Evolutionary conservation across 1,140 invertebrate species (phyloP), one percentile per base, ranked within the genome.

Genomic region (Bombus terrestris): DNA sequence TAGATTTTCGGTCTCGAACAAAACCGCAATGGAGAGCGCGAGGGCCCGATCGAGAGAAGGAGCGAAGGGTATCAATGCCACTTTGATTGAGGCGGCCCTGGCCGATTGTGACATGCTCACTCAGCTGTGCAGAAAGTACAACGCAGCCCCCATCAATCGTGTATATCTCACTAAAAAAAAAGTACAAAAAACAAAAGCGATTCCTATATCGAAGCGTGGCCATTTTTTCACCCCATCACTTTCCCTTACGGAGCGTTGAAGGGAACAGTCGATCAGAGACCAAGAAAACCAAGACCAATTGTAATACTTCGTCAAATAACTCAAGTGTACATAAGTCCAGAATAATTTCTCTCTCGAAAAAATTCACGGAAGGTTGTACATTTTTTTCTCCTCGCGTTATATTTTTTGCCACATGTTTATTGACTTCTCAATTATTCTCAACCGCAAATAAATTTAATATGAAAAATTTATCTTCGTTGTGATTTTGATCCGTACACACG

Each of bases 61-160:
- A 80, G 84, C 88, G 89, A 82, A 89, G 92, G 91, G 89, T 94
- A 94, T 94, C 94, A 94, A 94, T 95, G 92, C 89, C 92, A 91
- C 91, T 94, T 94, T 95, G 94, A 95, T 95, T 94, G 94, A 94
- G 92, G 91, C 89, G 83, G 89, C 86, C 88, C 87, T 92, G 89
- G 90, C 90, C 86, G 92, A 93, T 94, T 94, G 93, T 93, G 94
- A 94, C 94, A 92, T 94, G 93, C 91, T 94, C 93, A 89, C 91
- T 93, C 93, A 91, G 88, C 92, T 92, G 93, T 94, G 86, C 74
- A 86, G 90, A 92, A 93, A 93, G 92, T 90, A 92, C 91, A 93
- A 91, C 89, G 84, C 89, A 81, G 86, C 73, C 87, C 74, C 87
- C 87, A 86, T 88, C 88, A 89, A 86, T 90, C 77, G 74, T 75